Evolutionary conservation across 2,888 invertebrate species (phyloP), one percentile per base, ranked within the genome.

Genomic region (Timema podura): DNA sequence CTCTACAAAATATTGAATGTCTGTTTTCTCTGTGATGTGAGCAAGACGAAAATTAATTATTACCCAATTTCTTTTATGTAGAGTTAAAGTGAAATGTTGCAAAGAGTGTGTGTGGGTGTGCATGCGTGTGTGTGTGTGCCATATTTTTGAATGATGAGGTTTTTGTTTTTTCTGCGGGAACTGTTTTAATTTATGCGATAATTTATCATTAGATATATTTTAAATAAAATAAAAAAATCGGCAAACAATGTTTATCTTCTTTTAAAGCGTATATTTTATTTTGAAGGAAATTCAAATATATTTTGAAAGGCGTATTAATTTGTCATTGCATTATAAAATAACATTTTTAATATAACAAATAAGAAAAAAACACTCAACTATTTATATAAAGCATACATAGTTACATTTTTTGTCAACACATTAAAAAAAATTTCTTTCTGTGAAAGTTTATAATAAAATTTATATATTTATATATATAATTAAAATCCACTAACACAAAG

Each of bases 1-100:
- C 68, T 71, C 67, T 67, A 68, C 61, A 70, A 30, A 30, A 30
- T 68, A 65, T 54, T 81, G 81, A 80, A 81, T 81, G 81, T 81
- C 80, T 80, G 80, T 81, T 81, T 81, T 79, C 30, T 81, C 80
- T 69, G 69, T 69, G 69, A 65, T 69, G 69, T 69, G 69, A 81
- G 80, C 81, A 81, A 80, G 79, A 81, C 77, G 78, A 81, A 79
- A 79, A 80, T 81, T 80, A 81, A 81, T 81, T 81, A 65, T 80
- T 81, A 81, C 80, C 80, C 80, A 79, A n/a, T 30, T 30, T 80
- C 80, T 81, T 81, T 79, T 77, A 80, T 77, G 72, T 75, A 74
- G 74, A 75, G 71, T 74, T 64, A 64, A 49, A 54, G 67, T 30
- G 30, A 30, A 30, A 30, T 30, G 30, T 30, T 30, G 30, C 30